Evolutionary conservation across 2,888 invertebrate species (phyloP), one percentile per base, ranked within the genome.

Genomic region (Rhaphigaster nebulosa): DNA sequence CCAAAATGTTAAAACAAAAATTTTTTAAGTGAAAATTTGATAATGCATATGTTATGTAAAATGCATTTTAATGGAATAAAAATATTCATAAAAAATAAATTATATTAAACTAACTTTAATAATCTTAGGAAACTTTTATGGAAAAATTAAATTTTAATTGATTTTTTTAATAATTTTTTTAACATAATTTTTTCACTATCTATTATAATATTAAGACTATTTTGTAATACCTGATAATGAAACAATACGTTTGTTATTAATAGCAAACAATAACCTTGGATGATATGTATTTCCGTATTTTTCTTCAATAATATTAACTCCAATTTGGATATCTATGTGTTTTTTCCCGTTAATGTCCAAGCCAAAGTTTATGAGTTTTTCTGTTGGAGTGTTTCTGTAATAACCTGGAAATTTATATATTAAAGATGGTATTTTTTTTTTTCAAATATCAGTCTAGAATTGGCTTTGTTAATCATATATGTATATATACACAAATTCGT

Each of bases 311-410:
- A 95, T 94, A 84, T 94, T 94, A 88, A 96, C 94, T 5, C 96
- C 96, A 93, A 96, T 94, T 1, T 95, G 95, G 0, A 96, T 95
- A 92, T 96, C 96, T 87, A 96, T 95, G 93, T 96, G 96, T 92
- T 96, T 96, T 87, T 95, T 94, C 0, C 96, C 96, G 93, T 97
- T 96, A 13, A 97, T 96, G 92, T 97, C 96, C 3, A 97, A 93
- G 45, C 96, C 96, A 0, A 97, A 94, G 92, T 96, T 95, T 12
- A 97, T 93, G 18, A 95, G 95, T 91, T 96, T 96, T 93, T 97
- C 96, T 91, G 95, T 95, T 0, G 95, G 95, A 52, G 96, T 95
- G 93, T 96, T 96, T 90, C 95, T 95, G 92, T 97, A 97, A 91
- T 95, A 95, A 0, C 97, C 94, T 94, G 90, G 80, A 92, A 92